Evolutionary conservation across 1,140 invertebrate species (phyloP), one percentile per base, ranked within the genome.

Genomic region (Meloidogyne chitwoodi): DNA sequence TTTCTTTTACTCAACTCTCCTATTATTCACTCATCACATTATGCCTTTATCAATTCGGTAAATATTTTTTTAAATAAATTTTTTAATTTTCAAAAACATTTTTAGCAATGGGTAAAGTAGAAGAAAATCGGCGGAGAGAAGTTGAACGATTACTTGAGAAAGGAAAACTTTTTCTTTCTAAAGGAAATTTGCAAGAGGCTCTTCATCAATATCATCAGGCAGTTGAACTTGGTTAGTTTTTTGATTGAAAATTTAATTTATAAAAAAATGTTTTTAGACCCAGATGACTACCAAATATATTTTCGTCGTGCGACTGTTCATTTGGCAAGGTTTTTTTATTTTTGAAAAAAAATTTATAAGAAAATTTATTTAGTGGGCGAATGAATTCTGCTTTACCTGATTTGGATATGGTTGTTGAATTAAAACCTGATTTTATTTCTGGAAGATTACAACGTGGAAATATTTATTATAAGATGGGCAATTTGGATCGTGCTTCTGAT

Each of bases 201-300:
- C 88, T 99, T 31, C 93, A 93, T 66, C 95, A 99, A 87, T 99
- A 96, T 90, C 96, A 99, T 91, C 93, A 93, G 74, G 97, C 96
- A 81, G 93, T 99, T 85, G 95, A 98, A 89, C 48, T 56, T 4
- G 48, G 48, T 56, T 56, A 56, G 6, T 56, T 56, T 56, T 56
- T 44, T 1, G 1, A 1, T 16, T n/a, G 4, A 14, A 56, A 5
- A 0, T n/a, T n/a, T 5, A 56, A 56, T 19, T 14, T 44, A 2
- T 56, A 5, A 1, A n/a, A 56, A 56, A n/a, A 22, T 1, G 0
- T 56, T 48, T 48, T 93, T 93, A 22, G 96, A 99, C 90, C 93
- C 95, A 41, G 91, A 91, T 71, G 98, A 98, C 89, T 99, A 97
- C 88, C 90, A 98, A 84, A 96, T 94, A 73, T 95, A 88, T 72